phyloP scores from a whole-genome alignment of 2,797 vertebrate species.

The Toxotes lorentzi region DNA sequence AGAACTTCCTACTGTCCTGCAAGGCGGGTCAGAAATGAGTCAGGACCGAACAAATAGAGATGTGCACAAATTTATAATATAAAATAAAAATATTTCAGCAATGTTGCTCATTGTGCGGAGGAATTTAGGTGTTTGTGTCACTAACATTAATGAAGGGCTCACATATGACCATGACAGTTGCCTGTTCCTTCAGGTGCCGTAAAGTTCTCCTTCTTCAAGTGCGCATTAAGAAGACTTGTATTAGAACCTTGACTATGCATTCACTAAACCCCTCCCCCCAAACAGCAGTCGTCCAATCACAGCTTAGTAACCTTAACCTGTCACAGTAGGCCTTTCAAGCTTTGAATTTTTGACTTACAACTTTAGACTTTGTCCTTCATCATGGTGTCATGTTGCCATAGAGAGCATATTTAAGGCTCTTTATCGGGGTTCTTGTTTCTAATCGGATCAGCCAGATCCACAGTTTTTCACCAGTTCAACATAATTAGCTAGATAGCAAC shows the following conservation, averaged over 20 bases:
- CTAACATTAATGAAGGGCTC: neutral
- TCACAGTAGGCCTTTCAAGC: neutral
- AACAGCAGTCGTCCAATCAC: neutral
- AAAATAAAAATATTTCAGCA: neutral
- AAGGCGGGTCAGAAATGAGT: conserved; percentile 13
- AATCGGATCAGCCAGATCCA: neutral
- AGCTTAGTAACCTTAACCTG: neutral
- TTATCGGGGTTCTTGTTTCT: neutral
- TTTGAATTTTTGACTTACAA: neutral
- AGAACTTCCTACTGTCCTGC: conserved; percentile 2
- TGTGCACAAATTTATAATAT: neutral
- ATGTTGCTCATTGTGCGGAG: neutral
- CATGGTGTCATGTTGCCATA: neutral
- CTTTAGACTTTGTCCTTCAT: neutral
- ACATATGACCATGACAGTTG: neutral
- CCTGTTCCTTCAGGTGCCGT: too few species aligned
- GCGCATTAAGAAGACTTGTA: neutral
- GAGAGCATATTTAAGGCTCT: neutral
- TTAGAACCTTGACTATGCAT: neutral
- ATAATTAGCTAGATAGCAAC: neutral
- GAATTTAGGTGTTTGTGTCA: too few species aligned
- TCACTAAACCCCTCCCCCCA: neutral
- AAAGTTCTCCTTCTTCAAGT: too few species aligned
- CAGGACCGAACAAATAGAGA: neutral
- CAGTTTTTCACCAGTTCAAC: neutral